Base-by-base conservation (phyloP, 2,113 vertebrate genomes). In the Opisthocomus hoazin region DNA sequence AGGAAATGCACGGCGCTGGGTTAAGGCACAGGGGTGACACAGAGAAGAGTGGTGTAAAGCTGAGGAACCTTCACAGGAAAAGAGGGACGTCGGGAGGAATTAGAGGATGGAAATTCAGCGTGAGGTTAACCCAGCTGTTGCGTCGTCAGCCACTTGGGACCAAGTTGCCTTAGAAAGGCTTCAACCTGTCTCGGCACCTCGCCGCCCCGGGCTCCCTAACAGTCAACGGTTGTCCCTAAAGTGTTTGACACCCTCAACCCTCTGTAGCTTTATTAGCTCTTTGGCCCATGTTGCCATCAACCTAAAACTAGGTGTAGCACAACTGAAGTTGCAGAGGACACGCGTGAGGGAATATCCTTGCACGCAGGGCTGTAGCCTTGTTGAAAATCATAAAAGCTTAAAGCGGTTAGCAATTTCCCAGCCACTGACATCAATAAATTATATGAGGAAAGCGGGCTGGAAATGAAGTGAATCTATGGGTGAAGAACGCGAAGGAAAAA, bases 221-320 rank as follows among this genome's bases (percentile, higher is more conserved):
- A 76, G 34, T 54, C 41, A 75, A 1, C 37, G 34, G 54, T 85
- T 60, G 50, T 77, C 54, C n/a, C 63, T 34, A 39, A 89, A 91
- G 56, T 60, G 46, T 32, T 36, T 45, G 65, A 76, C 37, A 76
- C 15, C 12, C n/a, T 64, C 75, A 87, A 51, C 12, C 32, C 48
- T 89, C 77, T 76, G 87, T 34, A 90, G 54, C 14, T 86, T 82
- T 83, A 32, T 66, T 34, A 83, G 84, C 70, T 50, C 74, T 90
- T 94, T 88, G 82, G n/a, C 93, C 93, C 70, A 84, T 77, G 90
- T 88, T 95, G 29, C 54, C 7, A 4, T 30, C 93, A 66, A 90
- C 58, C 60, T 88, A 94, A 97, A 97, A 96, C 68, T 96, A 90
- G 92, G 81, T 94, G 94, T 97, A 66, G 50, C 60, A 45, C 39